Base-by-base conservation (phyloP, 1,140 invertebrate species). In the Nymphalis io region DNA sequence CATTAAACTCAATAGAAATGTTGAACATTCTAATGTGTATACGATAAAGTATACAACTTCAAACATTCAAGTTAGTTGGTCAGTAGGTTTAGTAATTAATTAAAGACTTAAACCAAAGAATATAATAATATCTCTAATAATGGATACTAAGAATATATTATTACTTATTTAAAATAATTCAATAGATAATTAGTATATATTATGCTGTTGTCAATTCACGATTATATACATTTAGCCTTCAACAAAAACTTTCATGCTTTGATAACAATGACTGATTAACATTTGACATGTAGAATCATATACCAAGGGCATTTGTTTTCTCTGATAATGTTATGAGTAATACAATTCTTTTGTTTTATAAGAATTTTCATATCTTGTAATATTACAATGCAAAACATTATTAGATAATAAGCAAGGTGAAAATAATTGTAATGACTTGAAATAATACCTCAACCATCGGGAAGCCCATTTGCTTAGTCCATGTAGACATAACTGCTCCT, bases 401-500 rank as follows among this genome's bases (percentile, higher is more conserved):
- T 33, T 33, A 33, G 27, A 44, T 44, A 44, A 15, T 44, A 44
- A 44, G 13, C 13, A 44, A 15, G n/a, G 40, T 44, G 10, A 33
- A 8, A 33, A 6, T 5, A 33, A 8, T 8, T 33, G 23, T 46
- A 46, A 16, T 48, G n/a, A 12, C 2, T 51, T 20, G 16, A 23
- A 23, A 23, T 55, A 27, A 27, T 68, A 91, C 89, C 84, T 93
- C 93, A 23, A 95, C 92, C 57, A 94, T 92, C 10, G 97, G 98
- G 83, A 97, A 99, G 23, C 98, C 98, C 94, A 97, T 98, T 87
- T 98, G 97, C 79, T 94, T 94, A 0, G 97, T 99, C 98, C 98
- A 99, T 13, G 96, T 96, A 1, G 96, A 96, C 99, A 99, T 99
- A 0, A 99, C 95, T 39, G 94, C 93, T 5, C 94, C 94, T 0